Evolutionary conservation across 2,888 invertebrate genomes (phyloP).

Genomic region (Blastobasis lacticolella): DNA sequence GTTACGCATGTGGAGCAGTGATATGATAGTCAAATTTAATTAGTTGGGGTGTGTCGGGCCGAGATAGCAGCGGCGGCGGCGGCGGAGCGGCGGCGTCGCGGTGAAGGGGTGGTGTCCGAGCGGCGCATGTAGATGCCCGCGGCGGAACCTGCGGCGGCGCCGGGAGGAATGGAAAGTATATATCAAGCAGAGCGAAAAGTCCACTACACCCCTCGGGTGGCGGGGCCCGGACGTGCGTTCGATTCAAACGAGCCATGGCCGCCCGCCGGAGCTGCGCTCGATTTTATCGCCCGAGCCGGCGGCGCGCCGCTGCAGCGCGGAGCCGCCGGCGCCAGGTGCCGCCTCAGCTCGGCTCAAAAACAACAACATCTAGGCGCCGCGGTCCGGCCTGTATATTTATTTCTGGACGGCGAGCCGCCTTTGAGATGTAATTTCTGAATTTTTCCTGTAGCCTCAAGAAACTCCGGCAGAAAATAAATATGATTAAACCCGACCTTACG

Average conservation of each 20-base stretch:
- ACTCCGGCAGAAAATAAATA: constrained; percentile 62
- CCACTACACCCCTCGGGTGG: constrained; percentile 66
- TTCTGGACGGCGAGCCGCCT: constrained; percentile 21
- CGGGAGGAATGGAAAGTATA: constrained; percentile 72
- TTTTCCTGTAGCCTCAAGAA: constrained; percentile 48
- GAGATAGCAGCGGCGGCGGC: no score
- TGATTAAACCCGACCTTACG: constrained; percentile 65
- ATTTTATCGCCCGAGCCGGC: constrained; percentile 30
- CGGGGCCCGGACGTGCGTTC: constrained; percentile 67
- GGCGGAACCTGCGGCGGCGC: constrained; percentile 57
- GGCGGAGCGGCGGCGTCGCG: constrained; percentile 24
- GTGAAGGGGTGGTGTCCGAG: constrained; percentile 34
- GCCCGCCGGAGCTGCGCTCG: constrained; percentile 32
- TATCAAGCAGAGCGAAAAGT: constrained; percentile 71
- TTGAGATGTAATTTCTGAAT: constrained; percentile 63
- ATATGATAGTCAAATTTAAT: no score
- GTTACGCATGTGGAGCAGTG: no score
- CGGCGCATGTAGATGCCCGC: constrained; percentile 55
- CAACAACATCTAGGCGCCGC: no score
- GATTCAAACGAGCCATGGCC: constrained; percentile 67
- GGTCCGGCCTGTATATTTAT: background rate
- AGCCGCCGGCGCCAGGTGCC: no score
- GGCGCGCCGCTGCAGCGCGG: constrained; percentile 4
- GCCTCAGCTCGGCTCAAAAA: no score
- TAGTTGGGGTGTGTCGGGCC: no score